Percentiles rank a stretch among this genome's conserved stretches.
Evolutionary conservation across 2,113 vertebrate species (phyloP).

Genomic region (Typhlomys cinereus): DNA sequence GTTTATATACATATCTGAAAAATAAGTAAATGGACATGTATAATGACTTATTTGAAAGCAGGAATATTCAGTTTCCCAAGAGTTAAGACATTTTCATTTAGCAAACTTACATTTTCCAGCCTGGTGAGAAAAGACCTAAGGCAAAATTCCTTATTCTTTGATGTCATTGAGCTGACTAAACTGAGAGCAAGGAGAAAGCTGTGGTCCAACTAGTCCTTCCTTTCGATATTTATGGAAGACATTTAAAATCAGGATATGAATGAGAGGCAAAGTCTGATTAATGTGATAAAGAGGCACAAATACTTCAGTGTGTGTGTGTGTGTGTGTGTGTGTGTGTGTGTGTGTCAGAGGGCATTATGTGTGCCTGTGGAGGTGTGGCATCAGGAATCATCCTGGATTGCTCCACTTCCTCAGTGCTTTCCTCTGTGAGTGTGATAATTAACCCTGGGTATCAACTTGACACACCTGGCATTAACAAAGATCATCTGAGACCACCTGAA

Average conservation of each 20-base stretch:
- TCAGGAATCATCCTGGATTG: no score
- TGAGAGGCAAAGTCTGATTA: not conserved
- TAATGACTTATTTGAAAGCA: not conserved
- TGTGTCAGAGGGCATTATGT: no score
- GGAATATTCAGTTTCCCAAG: not conserved
- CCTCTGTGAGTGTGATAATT: no score
- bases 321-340: no score
- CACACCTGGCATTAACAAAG: no score
- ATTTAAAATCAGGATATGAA: not conserved
- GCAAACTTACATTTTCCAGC: not conserved
- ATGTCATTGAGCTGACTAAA: not conserved
- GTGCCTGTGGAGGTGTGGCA: no score
- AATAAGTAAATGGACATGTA: not conserved
- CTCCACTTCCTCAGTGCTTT: no score
- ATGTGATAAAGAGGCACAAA: not conserved
- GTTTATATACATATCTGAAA: not conserved
- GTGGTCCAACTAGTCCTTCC: not conserved
- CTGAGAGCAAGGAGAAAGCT: not conserved
- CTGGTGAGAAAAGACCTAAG: not conserved
- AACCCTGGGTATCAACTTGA: no score
- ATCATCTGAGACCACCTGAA: no score
- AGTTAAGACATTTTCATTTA: not conserved
- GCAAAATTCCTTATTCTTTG: constrained; percentile 35
- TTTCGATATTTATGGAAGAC: not conserved
- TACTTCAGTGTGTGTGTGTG: no score